Evolutionary conservation across 2,113 vertebrate species (phyloP), one percentile per base, ranked within the genome.

Genomic region (Drymodes brunneopygia): DNA sequence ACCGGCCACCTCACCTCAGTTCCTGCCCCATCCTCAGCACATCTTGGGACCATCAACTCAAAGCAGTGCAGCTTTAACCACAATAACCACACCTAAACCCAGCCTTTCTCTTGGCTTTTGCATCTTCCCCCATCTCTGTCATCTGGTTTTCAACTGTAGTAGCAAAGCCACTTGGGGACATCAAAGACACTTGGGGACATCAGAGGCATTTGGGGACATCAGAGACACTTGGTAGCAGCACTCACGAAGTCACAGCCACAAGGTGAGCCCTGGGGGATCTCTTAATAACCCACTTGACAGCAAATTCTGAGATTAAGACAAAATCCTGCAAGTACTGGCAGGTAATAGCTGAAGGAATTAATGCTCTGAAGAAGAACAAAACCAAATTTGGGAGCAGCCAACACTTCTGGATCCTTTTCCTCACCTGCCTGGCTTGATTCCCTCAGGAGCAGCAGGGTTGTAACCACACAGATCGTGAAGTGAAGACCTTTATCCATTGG

Each of bases 381-480:
- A n/a, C 1, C 42, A 44, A 42, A 6, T 40, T 21, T 69, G 36
- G 65, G 25, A 4, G 31, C 64, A 86, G 58, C 20, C 62, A 64
- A 23, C 11, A 4, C 8, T 58, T 56, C 10, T 27, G 80, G 56
- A 23, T 56, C 12, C 5, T 81, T 69, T 70, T 90, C 84, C 97
- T 97, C 86, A 97, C 97, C 97, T 97, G 95, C 56, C 47, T 94
- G 95, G 65, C 85, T 95, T 0, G 86, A 90, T 70, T 74, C 81
- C 60, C 86, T 84, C 44, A 97, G 90, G 78, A 97, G 89, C 86
- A 97, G 82, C 87, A 75, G 1, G 3, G 80, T 0, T 53, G 77
- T 22, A 6, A 58, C 13, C 77, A 87, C 60, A 11, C 36, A 66
- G 66, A 94, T 13, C 1, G 27, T 7, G 36, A 92, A 40, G 70